phyloP scores from a whole-genome alignment of 2,113 vertebrate genomes.

The Barnardius zonarius region DNA sequence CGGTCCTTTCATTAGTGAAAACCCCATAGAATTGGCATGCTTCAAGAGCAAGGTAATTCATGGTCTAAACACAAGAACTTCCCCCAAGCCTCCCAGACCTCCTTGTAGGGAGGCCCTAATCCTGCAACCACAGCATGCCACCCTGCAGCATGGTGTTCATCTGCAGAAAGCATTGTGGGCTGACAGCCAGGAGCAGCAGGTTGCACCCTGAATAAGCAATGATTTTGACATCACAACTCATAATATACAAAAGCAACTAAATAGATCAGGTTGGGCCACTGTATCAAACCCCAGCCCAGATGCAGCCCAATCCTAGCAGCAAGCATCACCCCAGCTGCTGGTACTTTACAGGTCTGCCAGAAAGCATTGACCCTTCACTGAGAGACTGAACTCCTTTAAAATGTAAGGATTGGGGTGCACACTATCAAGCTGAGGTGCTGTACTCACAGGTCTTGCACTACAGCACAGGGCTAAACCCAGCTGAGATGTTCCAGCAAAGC shows the following conservation, averaged over 20 bases:
- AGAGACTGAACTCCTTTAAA: not conserved
- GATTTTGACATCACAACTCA: not conserved
- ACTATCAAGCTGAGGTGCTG: not conserved
- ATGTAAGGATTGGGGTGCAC: rapidly evolving
- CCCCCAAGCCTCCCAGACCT: not conserved
- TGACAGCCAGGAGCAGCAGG: not conserved
- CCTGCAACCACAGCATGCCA: not conserved
- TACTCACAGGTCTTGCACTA: not conserved
- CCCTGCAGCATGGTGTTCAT: not conserved
- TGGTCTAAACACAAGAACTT: not conserved
- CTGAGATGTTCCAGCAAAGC: not conserved
- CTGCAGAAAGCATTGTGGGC: not conserved
- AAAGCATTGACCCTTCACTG: not conserved
- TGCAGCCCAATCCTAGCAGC: not conserved
- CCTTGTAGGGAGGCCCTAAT: not conserved
- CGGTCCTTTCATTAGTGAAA: not conserved
- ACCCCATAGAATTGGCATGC: not conserved
- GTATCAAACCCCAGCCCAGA: not conserved
- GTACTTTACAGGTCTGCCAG: not conserved
- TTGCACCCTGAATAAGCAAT: not conserved
- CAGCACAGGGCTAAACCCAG: no score
- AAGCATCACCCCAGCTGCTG: not conserved
- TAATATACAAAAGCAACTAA: not conserved
- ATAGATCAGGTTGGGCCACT: rapidly evolving
- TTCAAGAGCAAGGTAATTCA: not conserved